A percentile compares a stretch with the other conserved stretches of the same genome.
Evolutionary conservation across 2,797 vertebrate genomes (phyloP).

Genomic region (Champsocephalus gunnari): DNA sequence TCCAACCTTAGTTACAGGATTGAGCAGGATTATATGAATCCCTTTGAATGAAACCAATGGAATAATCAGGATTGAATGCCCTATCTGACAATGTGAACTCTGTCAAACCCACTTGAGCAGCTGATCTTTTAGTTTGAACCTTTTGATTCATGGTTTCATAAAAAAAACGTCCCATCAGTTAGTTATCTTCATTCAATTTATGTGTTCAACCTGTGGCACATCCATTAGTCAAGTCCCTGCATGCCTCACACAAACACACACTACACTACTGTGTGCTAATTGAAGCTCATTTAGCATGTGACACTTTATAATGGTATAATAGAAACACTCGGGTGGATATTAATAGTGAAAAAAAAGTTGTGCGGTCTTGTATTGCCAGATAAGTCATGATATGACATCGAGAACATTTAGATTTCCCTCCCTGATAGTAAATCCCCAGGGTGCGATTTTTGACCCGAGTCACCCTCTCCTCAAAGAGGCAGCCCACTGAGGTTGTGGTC

Average conservation of each 20-base stretch:
- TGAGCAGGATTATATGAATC: background rate
- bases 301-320: conserved; percentile 7
- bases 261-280: background rate
- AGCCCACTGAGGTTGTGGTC: conserved; percentile 46
- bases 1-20: background rate
- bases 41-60: background rate
- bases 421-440: background rate
- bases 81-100: too few species aligned
- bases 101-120: background rate
- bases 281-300: background rate
- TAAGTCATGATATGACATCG: background rate
- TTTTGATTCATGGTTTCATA: conserved; percentile 2
- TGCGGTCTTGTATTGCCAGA: background rate
- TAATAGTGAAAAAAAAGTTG: background rate
- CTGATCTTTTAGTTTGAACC: background rate
- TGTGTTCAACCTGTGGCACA: background rate
- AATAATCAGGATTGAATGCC: too few species aligned
- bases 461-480: conserved; percentile 1
- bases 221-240: background rate
- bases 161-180: background rate
- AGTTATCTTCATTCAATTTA: background rate
- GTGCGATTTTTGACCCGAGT: background rate
- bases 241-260: background rate
- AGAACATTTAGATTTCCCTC: background rate
- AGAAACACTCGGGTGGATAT: background rate